Evolutionary conservation across 2,888 invertebrate genomes (phyloP), one percentile per base, ranked within the genome.

Genomic region (Ceraclea dissimilis): DNA sequence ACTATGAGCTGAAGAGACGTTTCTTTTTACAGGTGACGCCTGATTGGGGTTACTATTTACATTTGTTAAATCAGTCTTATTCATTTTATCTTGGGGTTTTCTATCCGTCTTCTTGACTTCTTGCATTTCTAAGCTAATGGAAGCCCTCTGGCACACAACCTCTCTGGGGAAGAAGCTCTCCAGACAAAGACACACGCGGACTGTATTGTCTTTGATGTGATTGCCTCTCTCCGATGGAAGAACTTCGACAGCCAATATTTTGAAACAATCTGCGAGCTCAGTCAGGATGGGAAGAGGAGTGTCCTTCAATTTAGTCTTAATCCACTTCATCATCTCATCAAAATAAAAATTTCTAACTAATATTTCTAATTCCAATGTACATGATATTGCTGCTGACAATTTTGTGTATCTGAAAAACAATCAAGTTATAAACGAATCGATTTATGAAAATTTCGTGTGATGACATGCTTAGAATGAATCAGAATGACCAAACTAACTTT

Each of bases 371-470:
- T 87, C 85, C 11, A 80, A 73, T 50, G 88, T 87, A 62, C 90
- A 84, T 5, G 91, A 85, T 61, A 93, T 86, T 54, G 86, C 84
- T 49, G 88, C 85, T 69, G 90, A 89, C 56, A 86, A 83, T 72
- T 86, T 86, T 52, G 85, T 83, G 67, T 87, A 89, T 66, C 85
- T 85, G 67, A 65, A 71, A 51, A 19, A 46, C 5, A 46, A 19
- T 44, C 67, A 60, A 11, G n/a, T n/a, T n/a, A n/a, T n/a, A n/a
- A n/a, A n/a, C n/a, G n/a, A n/a, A n/a, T 26, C 10, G 10, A 6
- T 26, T 26, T 26, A 26, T 26, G 26, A 26, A 6, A 26, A 4
- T 26, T 26, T n/a, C n/a, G n/a, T 26, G 26, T 10, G 26, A 26
- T 26, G 26, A 26, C 26, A 26, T 26, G 4, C 4, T 26, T 26